Evolutionary conservation across 2,113 vertebrate genomes (phyloP).

Genomic region (Taxidea taxus): DNA sequence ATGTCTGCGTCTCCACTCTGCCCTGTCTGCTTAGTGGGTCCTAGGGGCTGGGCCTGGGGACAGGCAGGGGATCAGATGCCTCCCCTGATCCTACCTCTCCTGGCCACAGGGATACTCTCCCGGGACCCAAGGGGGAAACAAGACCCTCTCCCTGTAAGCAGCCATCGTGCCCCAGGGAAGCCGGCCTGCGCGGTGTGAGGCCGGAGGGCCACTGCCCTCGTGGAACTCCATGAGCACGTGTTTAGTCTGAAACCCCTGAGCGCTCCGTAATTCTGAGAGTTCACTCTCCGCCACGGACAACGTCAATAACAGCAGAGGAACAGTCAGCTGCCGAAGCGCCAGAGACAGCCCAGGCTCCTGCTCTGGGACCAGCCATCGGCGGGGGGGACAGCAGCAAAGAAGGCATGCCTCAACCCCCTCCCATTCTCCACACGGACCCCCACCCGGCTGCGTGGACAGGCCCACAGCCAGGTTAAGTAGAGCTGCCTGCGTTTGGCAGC

Average conservation of each 20-base stretch:
- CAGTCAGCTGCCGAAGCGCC: not conserved
- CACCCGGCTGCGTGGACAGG: not conserved
- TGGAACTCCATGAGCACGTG: not conserved
- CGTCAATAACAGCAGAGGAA: conserved; percentile 16
- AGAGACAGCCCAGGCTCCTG: not conserved
- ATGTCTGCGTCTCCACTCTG: not conserved
- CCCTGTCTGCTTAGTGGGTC: not conserved
- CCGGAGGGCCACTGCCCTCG: not conserved
- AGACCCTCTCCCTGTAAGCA: not conserved
- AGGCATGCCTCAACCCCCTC: not conserved
- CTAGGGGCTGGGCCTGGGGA: not conserved
- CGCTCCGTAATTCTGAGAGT: not conserved
- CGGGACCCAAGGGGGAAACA: not conserved
- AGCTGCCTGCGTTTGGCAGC: not conserved
- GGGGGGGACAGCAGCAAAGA: not conserved
- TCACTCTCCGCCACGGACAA: conserved; percentile 37
- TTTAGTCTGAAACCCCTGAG: conserved; percentile 54
- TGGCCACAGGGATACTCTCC: not conserved
- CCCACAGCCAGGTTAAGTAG: not conserved
- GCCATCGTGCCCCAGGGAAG: not conserved
- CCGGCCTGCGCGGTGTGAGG: not conserved
- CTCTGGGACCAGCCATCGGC: not conserved
- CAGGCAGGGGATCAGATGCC: not conserved
- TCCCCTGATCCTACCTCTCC: not conserved
- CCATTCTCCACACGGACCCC: not conserved